These are phyloP conservation scores for Melanostigma gelatinosum DNA, from an alignment of 2,113 vertebrate species.

Conservation along the genomic window DNA sequence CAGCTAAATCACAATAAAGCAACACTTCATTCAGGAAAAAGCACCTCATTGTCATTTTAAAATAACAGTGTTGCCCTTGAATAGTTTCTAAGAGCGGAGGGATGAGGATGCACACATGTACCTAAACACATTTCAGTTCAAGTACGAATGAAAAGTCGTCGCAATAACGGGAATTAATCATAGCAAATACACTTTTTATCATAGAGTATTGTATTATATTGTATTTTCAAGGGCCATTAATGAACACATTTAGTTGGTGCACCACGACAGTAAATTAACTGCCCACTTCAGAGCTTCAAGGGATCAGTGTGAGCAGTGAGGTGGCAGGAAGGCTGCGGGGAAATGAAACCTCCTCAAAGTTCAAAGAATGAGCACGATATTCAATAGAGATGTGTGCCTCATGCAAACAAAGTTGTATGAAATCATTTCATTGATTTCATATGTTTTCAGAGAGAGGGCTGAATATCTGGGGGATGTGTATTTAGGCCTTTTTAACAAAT, in stretches of 20 bases:
- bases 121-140: neutral
- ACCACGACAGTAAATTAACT: neutral
- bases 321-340: neutral
- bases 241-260: neutral
- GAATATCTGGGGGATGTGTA: neutral
- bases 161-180: neutral
- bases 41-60: slow-evolving; percentile 3
- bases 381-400: no score
- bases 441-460: neutral
- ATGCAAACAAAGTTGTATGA: neutral
- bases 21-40: slow-evolving; percentile 1
- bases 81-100: neutral
- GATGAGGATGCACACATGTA: neutral
- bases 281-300: neutral
- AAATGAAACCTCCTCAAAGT: neutral
- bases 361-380: neutral
- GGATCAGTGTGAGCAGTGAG: neutral
- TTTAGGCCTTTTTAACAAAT: neutral
- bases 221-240: neutral
- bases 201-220: neutral
- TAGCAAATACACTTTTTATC: neutral
- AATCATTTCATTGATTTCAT: neutral
- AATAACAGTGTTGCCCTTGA: neutral
- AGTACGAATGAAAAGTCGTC: neutral
- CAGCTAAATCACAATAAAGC: slow-evolving; percentile 46